Base-by-base conservation (phyloP, 37 sponge, comb jelly and placozoan genomes). In the Hormiphora californensis region DNA sequence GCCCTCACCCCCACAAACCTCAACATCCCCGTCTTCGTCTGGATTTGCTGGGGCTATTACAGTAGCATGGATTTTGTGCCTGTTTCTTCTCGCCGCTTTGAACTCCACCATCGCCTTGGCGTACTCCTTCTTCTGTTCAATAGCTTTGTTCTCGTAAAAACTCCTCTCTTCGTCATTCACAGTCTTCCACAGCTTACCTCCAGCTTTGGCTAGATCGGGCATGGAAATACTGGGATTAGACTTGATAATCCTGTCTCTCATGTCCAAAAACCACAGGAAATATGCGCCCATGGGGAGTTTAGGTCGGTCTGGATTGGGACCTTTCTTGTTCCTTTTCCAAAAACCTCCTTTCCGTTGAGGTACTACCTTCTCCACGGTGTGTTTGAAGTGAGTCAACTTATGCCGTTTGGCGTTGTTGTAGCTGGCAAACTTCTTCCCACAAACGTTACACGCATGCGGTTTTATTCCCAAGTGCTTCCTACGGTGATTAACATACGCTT, bases 201-300 rank as follows among this genome's bases (percentile, higher is more conserved):
- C 32, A 22, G 81, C 81, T 73, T 73, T 73, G 0, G 81, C 81
- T 3, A 73, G 81, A 25, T 73, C 81, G 5, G 81, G 81, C 81
- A 73, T 73, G 25, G 40, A 43, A 1, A 73, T 4, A 41, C 43
- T 43, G 7, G 81, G 81, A 28, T 73, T 73, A 11, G 32, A n/a
- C 44, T 73, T 73, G 17, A 27, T n/a, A 73, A 73, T 73, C n/a
- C 44, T 27, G 21, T 73, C 81, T 33, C 81, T 73, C 1, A 46
- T 46, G 23, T 73, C 81, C 81, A 73, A 43, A 11, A 33, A 39
- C 81, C 81, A 73, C 23, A 73, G 46, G 81, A 73, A 73, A 36
- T 73, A 73, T 15, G 81, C 81, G 5, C 46, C 40, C 19, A 73
- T 23, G 3, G 81, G 81, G 8, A 73, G 38, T 73, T 73, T 73